Evolutionary conservation across 2,888 invertebrate species (phyloP).

Genomic region (Lithophane ornitopus): DNA sequence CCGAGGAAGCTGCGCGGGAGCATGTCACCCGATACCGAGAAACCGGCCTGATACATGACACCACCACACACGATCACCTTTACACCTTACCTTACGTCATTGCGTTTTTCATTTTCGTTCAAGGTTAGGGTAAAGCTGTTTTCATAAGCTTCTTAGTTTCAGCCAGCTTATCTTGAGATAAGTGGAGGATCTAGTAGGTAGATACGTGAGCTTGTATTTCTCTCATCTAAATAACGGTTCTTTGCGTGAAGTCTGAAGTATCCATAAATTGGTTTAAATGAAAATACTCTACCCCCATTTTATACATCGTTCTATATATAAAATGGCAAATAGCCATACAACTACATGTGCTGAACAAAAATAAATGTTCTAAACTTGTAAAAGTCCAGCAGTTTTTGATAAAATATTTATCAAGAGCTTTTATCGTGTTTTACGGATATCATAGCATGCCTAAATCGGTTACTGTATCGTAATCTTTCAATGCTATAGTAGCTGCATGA

Average conservation of each 20-base stretch:
- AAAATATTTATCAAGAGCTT: neutral
- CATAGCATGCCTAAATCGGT: slow-evolving; percentile 7
- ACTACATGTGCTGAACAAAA: no score
- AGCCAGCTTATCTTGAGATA: neutral
- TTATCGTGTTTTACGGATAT: neutral
- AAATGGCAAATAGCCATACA: no score
- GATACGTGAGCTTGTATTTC: neutral
- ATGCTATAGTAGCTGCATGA: neutral
- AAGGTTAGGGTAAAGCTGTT: slow-evolving; percentile 83
- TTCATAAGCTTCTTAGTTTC: slow-evolving; percentile 59
- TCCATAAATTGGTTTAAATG: neutral
- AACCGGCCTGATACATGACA: slow-evolving; percentile 87
- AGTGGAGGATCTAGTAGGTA: neutral
- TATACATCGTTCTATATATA: no score
- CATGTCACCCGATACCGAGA: slow-evolving; percentile 81
- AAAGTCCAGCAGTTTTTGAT: no score
- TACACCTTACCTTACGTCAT: slow-evolving; percentile 83
- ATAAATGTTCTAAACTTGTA: no score
- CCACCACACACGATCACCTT: slow-evolving; percentile 84
- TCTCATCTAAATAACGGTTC: no score
- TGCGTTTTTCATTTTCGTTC: slow-evolving; percentile 81
- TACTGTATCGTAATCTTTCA: slow-evolving; percentile 14
- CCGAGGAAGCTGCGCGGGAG: slow-evolving; percentile 73
- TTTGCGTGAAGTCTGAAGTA: neutral
- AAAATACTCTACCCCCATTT: no score